phyloP scores from a whole-genome alignment of 2,797 vertebrate species.

The Premnoplex brunnescens region DNA sequence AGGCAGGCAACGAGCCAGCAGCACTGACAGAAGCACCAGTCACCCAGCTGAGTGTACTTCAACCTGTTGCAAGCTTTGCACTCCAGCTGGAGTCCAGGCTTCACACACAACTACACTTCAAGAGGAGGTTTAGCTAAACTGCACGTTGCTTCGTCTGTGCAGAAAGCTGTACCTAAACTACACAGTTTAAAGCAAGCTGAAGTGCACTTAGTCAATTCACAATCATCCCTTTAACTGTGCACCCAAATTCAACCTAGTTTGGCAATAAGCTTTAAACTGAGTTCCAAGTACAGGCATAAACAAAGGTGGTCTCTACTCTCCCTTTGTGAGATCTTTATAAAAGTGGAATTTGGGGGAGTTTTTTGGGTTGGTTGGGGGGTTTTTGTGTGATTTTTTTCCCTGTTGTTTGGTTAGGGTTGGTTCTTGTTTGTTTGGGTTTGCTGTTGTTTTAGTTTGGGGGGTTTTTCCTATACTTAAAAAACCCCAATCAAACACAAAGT shows the following conservation, averaged over 20 bases:
- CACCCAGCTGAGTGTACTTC: neutral
- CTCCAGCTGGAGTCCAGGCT: neutral
- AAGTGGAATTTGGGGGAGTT: neutral
- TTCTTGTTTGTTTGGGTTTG: neutral
- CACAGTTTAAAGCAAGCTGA: neutral
- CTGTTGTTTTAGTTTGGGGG: neutral
- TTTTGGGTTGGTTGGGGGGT: neutral
- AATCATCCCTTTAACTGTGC: neutral
- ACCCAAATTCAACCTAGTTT: neutral
- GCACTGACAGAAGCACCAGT: neutral
- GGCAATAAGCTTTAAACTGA: neutral
- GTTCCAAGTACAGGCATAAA: neutral
- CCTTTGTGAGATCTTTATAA: neutral
- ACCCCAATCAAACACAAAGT: neutral
- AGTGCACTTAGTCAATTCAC: neutral
- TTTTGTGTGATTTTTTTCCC: neutral
- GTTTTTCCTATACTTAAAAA: neutral
- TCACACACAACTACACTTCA: neutral
- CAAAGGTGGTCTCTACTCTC: neutral
- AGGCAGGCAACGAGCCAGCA: neutral
- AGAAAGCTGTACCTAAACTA: neutral
- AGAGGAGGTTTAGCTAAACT: neutral
- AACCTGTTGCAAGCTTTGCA: neutral
- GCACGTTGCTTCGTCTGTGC: neutral
- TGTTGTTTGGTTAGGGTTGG: neutral